Evolutionary conservation across 2,888 invertebrate species (phyloP).

Genomic region (Callyntrura sp.): DNA sequence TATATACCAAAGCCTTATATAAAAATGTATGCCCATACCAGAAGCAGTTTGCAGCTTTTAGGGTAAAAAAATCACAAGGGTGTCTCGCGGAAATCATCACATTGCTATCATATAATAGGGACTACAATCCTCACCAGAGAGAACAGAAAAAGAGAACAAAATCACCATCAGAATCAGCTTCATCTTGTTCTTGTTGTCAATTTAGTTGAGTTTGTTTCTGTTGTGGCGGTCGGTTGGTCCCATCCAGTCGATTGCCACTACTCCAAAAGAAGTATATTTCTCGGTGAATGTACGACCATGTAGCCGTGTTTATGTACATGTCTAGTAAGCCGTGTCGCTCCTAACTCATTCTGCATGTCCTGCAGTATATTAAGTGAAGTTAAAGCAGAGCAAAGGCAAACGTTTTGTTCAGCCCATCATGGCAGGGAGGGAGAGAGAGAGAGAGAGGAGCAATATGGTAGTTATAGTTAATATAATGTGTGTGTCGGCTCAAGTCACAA

Average conservation of each 20-base stretch:
- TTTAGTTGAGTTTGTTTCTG: constrained; percentile 65
- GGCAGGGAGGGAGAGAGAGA: constrained; percentile 37
- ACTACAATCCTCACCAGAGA: constrained; percentile 18
- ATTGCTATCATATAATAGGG: constrained; percentile 31
- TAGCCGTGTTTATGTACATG: neutral
- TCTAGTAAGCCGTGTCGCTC: constrained; percentile 16
- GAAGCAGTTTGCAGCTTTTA: neutral
- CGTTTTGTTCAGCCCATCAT: constrained; percentile 58
- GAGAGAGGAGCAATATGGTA: constrained; percentile 68
- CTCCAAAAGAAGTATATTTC: neutral
- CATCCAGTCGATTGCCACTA: constrained; percentile 47
- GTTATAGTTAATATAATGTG: constrained; percentile 73
- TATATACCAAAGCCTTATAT: neutral
- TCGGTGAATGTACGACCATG: neutral
- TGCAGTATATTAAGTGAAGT: no score
- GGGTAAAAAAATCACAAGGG: constrained; percentile 53
- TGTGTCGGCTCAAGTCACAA: constrained; percentile 74
- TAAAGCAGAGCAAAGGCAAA: neutral
- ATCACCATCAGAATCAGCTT: constrained; percentile 67
- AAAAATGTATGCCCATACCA: neutral
- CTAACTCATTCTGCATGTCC: no score
- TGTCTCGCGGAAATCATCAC: constrained; percentile 63
- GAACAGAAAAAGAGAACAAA: constrained; percentile 44
- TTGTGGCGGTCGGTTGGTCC: constrained; percentile 67
- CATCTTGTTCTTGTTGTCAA: constrained; percentile 61